Percentiles rank a stretch among this genome's conserved stretches.
Conservation (phyloP, 2,888 invertebrate species). For the Hipparchia semele region DNA sequence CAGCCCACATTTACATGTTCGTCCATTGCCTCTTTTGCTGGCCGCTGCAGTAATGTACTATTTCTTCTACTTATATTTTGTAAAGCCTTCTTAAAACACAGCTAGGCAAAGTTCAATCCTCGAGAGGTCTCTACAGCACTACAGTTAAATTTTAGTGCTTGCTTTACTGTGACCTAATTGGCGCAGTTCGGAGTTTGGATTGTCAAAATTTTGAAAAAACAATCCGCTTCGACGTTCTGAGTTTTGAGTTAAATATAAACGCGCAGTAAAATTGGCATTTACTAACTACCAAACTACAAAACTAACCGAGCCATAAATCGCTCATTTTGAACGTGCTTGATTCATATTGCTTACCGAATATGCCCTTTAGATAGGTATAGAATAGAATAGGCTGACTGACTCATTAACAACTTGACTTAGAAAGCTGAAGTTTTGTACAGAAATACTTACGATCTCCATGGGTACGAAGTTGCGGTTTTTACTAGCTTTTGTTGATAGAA, state of each 20-base stretch:
- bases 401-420: too few relatives aligned
- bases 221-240: not conserved
- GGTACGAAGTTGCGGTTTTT: too few relatives aligned
- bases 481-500: too few relatives aligned
- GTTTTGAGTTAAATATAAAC: not conserved
- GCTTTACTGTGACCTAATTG: slow-evolving; percentile 12
- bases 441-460: too few relatives aligned
- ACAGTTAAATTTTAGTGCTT: not conserved
- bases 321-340: not conserved
- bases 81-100: slow-evolving; percentile 2
- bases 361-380: too few relatives aligned
- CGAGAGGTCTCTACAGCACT: not conserved
- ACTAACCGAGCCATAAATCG: not conserved
- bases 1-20: too few relatives aligned
- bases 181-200: slow-evolving; percentile 5
- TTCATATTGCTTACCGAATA: too few relatives aligned
- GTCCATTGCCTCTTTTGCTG: not conserved
- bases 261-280: not conserved
- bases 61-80: not conserved
- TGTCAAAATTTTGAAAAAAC: not conserved
- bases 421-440: too few relatives aligned
- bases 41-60: not conserved
- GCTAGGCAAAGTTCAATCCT: not conserved
- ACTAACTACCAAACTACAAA: not conserved
- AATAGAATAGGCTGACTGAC: too few relatives aligned